Percentiles rank a stretch among this genome's conserved stretches.
Evolutionary conservation across 2,797 vertebrate genomes (phyloP).

Genomic region (Caiman crocodilus): DNA sequence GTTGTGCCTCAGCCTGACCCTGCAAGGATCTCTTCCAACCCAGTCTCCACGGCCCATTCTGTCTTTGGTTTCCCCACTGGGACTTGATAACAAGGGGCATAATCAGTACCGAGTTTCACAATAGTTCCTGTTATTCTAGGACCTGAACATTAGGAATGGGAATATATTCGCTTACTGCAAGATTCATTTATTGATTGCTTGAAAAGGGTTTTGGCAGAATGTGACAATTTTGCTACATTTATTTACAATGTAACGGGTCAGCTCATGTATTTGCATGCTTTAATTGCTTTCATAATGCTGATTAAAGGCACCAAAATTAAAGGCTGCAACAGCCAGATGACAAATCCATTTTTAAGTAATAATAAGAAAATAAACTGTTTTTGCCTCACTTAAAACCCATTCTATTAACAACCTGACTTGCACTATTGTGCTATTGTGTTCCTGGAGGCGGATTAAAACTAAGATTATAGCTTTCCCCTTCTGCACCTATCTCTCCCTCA

Average conservation of each 20-base stretch:
- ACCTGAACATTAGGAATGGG: slow-evolving; percentile 1
- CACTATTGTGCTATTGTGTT: too few relatives aligned
- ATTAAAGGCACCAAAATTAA: slow-evolving; percentile 24
- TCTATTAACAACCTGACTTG: background rate
- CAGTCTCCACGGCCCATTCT: background rate
- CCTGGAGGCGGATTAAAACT: background rate
- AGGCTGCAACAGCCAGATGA: slow-evolving; percentile 15
- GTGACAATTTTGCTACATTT: slow-evolving; percentile 1
- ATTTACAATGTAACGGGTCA: background rate
- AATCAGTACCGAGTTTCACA: background rate
- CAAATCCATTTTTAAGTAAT: slow-evolving; percentile 44
- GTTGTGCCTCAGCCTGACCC: background rate
- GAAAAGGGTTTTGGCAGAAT: slow-evolving; percentile 45
- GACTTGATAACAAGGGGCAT: background rate
- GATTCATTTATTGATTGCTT: slow-evolving; percentile 3
- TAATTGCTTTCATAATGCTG: slow-evolving; percentile 36
- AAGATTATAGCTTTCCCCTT: background rate
- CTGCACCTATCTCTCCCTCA: background rate
- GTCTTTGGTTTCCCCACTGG: background rate
- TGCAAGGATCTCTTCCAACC: background rate
- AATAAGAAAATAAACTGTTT: background rate
- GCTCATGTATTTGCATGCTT: slow-evolving; percentile 20
- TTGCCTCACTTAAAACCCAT: slow-evolving; percentile 18
- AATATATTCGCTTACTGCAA: slow-evolving; percentile 38
- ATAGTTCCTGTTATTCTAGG: slow-evolving; percentile 7